A percentile compares a stretch with the other conserved stretches of the same genome.
These are phyloP conservation scores for Hylia prasina DNA, from an alignment of 2,113 vertebrate genomes.

Conservation along the genomic window DNA sequence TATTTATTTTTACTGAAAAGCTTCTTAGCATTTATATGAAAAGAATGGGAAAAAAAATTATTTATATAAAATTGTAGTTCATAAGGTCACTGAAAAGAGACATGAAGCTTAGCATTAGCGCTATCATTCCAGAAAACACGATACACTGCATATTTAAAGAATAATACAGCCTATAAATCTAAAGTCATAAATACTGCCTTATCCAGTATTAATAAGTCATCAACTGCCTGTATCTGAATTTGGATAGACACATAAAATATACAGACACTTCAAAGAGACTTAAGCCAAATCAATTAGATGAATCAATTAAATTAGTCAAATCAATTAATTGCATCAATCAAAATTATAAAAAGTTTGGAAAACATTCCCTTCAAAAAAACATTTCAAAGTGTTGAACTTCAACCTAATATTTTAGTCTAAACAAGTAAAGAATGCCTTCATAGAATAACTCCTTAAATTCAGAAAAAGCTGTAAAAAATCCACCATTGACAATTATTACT, in stretches of 20 bases:
- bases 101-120: not conserved
- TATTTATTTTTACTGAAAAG: not conserved
- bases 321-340: not conserved
- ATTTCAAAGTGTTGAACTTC: not conserved
- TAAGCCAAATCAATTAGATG: not conserved
- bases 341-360: not conserved
- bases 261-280: not conserved
- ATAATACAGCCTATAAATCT: not conserved
- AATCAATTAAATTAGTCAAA: not conserved
- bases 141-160: not conserved
- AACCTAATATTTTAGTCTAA: not conserved
- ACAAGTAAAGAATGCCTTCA: not conserved
- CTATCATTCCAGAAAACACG: not conserved
- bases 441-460: not conserved
- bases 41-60: not conserved
- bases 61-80: not conserved
- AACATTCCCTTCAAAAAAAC: not conserved
- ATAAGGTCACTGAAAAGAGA: not conserved
- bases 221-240: not conserved
- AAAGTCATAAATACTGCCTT: not conserved
- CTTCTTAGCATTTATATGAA: not conserved
- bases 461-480: not conserved
- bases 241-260: not conserved
- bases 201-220: not conserved
- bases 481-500: accelerated